phyloP scores from a whole-genome alignment of 1,140 invertebrate genomes.

The Cyrtorhinus lividipennis region DNA sequence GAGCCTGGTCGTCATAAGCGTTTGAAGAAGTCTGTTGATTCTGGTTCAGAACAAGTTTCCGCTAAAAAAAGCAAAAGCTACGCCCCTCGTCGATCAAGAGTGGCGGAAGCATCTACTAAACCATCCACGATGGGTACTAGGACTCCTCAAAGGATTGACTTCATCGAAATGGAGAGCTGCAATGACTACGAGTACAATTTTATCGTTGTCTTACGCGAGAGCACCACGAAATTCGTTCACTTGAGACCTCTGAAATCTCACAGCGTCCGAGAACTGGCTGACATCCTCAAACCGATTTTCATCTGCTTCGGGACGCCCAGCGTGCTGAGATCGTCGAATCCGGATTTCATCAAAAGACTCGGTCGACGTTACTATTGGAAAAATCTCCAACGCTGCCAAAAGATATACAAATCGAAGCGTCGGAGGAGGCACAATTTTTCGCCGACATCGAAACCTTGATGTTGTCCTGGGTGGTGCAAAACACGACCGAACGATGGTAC shows the following conservation, averaged over 20 bases:
- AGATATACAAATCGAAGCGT: neutral
- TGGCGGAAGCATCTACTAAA: neutral
- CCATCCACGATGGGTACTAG: neutral
- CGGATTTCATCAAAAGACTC: neutral
- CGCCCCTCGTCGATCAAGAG: too few relatives aligned
- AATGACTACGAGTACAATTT: conserved; percentile 3
- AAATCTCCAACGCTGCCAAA: neutral
- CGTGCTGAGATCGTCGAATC: neutral
- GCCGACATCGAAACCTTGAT: neutral
- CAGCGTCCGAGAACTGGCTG: neutral
- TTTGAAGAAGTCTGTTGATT: too few relatives aligned
- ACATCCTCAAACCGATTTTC: neutral
- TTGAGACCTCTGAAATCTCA: neutral
- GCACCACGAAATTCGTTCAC: conserved; percentile 10
- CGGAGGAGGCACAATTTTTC: neutral
- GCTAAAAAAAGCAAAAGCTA: neutral
- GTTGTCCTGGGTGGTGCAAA: neutral
- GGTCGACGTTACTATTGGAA: neutral
- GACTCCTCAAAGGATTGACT: neutral
- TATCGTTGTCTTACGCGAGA: conserved; percentile 2
- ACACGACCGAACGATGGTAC: neutral
- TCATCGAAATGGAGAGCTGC: conserved; percentile 4
- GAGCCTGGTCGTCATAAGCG: too few relatives aligned
- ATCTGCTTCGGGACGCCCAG: neutral
- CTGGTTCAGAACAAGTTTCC: neutral